Conservation (phyloP, 2,113 vertebrate species). For the Seriola quinqueradiata region DNA sequence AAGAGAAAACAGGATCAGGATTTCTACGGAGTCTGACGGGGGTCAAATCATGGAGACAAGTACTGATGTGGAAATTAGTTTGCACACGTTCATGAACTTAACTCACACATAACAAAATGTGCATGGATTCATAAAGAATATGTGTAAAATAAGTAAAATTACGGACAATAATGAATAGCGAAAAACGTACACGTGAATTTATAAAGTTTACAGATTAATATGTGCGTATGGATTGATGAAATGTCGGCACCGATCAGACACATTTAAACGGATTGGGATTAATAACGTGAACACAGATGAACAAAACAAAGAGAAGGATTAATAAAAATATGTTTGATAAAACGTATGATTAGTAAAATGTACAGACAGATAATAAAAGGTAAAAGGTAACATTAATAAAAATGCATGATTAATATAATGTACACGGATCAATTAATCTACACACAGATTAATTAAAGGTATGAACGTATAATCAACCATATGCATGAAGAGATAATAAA, state of each 20-base stretch:
- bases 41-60: not conserved
- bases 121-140: not conserved
- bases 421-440: no score
- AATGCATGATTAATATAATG: no score
- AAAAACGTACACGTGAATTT: no score
- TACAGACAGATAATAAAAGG: no score
- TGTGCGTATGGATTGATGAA: no score
- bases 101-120: not conserved
- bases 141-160: not conserved
- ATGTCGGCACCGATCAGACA: not conserved
- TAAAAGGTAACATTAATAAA: no score
- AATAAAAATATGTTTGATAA: not conserved
- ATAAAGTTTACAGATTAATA: no score
- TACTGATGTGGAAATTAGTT: conserved; percentile 11
- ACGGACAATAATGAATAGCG: not conserved
- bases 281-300: no score
- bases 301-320: not conserved
- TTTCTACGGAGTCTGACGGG: not conserved
- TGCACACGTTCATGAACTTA: not conserved
- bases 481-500: not conserved
- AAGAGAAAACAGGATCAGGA: no score
- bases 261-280: not conserved
- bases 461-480: no score
- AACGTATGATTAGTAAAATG: not conserved
- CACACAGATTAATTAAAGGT: no score